A percentile compares a stretch with the other conserved stretches of the same genome.
Conservation (phyloP, 2,113 vertebrate species). For the Forbesichthys agassizii region DNA sequence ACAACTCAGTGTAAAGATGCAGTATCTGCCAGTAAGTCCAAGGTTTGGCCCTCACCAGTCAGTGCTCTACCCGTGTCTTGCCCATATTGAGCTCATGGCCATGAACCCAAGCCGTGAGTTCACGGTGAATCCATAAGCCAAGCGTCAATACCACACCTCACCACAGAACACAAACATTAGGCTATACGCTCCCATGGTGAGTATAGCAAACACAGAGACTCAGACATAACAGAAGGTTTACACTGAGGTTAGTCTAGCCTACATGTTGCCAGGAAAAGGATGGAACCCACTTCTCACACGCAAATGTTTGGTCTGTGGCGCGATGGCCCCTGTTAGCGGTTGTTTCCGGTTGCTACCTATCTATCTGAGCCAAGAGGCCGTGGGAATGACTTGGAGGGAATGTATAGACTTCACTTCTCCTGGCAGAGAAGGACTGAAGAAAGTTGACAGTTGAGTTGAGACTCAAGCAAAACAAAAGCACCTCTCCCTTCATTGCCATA, state of each 20-base stretch:
- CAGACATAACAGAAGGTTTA: not conserved
- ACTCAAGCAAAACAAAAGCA: too few species aligned
- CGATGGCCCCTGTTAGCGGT: conserved; percentile 1
- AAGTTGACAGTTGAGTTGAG: conserved; percentile 3
- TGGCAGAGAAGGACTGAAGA: conserved; percentile 31
- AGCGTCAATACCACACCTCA: not conserved
- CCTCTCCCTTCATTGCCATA: too few species aligned
- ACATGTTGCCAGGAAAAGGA: conserved; percentile 6
- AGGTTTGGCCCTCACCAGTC: conserved; percentile 34
- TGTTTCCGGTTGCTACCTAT: conserved; percentile 28
- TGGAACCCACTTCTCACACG: conserved; percentile 16
- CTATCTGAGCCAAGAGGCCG: conserved; percentile 40
- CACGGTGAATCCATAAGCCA: too few species aligned
- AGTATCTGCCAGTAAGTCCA: conserved; percentile 21
- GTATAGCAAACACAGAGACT: not conserved
- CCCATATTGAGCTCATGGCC: conserved; percentile 4
- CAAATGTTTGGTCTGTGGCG: conserved; percentile 48
- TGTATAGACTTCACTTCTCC: conserved; percentile 45
- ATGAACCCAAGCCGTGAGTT: not conserved
- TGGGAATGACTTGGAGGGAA: conserved; percentile 21
- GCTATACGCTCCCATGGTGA: not conserved
- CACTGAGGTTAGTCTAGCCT: not conserved
- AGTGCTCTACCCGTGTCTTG: conserved; percentile 8
- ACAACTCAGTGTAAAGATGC: conserved; percentile 9
- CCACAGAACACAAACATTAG: conserved; percentile 15